Percentiles rank a stretch among this genome's conserved stretches.
Evolutionary conservation across 2,797 vertebrate species (phyloP).

Genomic region (Podargus strigoides): DNA sequence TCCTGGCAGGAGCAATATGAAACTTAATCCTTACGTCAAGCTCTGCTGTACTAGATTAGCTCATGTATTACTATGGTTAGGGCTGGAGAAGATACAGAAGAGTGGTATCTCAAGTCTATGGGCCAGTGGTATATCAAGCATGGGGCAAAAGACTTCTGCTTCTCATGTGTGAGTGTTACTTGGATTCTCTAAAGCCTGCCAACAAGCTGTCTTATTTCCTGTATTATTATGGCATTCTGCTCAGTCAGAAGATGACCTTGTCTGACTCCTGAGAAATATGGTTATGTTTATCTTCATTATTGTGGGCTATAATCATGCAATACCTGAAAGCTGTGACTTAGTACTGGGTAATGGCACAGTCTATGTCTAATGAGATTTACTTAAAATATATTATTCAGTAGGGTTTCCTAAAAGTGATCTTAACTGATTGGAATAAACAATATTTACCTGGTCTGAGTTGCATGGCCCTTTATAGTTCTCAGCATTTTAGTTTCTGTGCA

Average conservation of each 20-base stretch:
- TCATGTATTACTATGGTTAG: not conserved
- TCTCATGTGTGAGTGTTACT: not conserved
- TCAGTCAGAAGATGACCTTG: not conserved
- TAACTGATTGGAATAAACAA: not conserved
- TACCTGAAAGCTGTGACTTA: not conserved
- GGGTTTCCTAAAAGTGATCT: not conserved
- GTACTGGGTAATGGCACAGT: not conserved
- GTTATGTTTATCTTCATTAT: not conserved
- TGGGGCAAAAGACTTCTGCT: not conserved
- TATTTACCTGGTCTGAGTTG: not conserved
- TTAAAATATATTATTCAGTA: not conserved
- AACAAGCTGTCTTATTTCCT: not conserved
- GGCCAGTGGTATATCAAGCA: not conserved
- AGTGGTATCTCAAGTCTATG: not conserved
- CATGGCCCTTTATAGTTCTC: not conserved
- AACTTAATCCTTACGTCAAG: conserved; percentile 5
- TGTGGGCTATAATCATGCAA: not conserved
- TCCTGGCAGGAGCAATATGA: conserved; percentile 23
- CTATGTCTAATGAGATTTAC: not conserved
- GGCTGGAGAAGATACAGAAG: not conserved
- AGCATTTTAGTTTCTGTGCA: not conserved
- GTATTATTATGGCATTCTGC: not conserved
- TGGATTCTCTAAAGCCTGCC: not conserved
- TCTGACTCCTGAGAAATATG: not conserved
- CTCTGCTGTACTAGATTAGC: not conserved